A percentile compares a stretch with the other conserved stretches of the same genome.
Evolutionary conservation across 2,113 vertebrate species (phyloP).

Genomic region (Trogon melanurus): DNA sequence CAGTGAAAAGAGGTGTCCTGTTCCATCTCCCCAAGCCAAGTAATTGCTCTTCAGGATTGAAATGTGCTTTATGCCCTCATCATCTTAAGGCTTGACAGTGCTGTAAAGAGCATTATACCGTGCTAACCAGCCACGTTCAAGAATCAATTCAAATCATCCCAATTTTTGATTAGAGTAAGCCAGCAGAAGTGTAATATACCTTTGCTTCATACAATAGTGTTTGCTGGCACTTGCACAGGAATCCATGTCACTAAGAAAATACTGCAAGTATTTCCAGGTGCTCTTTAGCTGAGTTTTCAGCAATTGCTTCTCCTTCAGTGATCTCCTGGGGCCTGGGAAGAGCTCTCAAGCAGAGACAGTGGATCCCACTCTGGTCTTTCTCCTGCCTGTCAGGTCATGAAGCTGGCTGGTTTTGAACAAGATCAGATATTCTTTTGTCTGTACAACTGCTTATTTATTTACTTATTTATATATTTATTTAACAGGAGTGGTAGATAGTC

Average conservation of each 20-base stretch:
- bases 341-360: background rate
- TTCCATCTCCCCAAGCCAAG: constrained; percentile 33
- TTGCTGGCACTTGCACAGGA: background rate
- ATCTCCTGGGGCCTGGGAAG: background rate
- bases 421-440: background rate
- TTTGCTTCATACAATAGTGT: background rate
- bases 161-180: background rate
- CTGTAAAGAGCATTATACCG: background rate
- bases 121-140: background rate
- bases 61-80: constrained; percentile 21
- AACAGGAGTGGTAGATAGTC: background rate
- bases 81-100: background rate
- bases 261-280: background rate
- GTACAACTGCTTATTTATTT: background rate
- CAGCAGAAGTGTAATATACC: background rate
- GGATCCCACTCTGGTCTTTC: background rate
- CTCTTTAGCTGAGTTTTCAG: background rate
- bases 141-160: background rate
- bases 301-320: background rate
- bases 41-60: constrained; percentile 33
- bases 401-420: background rate
- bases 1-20: constrained; percentile 23
- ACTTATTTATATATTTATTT: background rate
- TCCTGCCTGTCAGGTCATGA: background rate
- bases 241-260: background rate